Base-by-base conservation (phyloP, 2,113 vertebrate genomes). In the Gambusia holbrooki region DNA sequence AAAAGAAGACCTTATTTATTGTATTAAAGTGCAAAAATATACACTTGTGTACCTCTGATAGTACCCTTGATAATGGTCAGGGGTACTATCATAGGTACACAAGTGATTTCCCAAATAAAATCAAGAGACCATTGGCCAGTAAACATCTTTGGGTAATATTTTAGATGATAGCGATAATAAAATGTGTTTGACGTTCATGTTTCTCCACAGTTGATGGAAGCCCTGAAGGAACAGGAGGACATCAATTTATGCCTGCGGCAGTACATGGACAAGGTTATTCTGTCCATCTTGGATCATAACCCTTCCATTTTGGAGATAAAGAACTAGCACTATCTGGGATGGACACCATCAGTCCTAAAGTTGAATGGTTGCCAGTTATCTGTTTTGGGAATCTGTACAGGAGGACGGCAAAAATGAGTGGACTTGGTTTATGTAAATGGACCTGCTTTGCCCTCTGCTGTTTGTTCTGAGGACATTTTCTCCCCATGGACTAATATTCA, bases 211-310 rank as follows among this genome's bases (percentile, higher is more conserved):
- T 92, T 99, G 66, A 97, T 99, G 97, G 97, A 98, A 87, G 98
- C 98, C 82, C 93, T 99, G 37, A 98, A 97, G 93, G 96, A 99
- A 80, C 98, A 99, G 88, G 98, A 99, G 79, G 98, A 99, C 84
- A 99, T 99, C 84, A 99, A 99, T 86, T 90, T 94, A 69, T 96
- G 97, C 25, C 94, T 99, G 69, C 93, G 97, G 63, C 97, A 99
- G 82, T 99, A 99, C 90, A 99, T 99, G 98, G 98, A 99, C 95
- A 99, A 99, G 94, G 98, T 99, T 25, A 99, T 99, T 89, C 92
- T 99, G 69, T 95, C 95, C 83, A 99, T 99, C 89, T 92, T 99
- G 84, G 98, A 99, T 91, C 97, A 99, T 87, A 98, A 99, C 80
- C 98, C 98, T 0, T 99, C 98, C 85, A 99, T 99, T 83, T 90